Conservation (phyloP, 2,113 vertebrate genomes). For the Mus pahari region DNA sequence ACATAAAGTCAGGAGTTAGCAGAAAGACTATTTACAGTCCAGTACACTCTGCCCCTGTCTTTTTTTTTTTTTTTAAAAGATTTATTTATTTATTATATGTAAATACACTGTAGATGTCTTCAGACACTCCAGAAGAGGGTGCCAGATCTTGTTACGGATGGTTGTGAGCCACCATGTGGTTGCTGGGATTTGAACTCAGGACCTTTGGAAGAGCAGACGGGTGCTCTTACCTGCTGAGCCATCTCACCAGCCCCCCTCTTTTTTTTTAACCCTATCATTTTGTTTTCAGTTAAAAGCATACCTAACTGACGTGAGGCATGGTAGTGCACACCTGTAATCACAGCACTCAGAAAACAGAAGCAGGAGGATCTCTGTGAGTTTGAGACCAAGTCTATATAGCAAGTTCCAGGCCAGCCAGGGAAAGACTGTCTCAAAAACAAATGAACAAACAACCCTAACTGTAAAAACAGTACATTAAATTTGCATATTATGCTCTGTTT, state of each 20-base stretch:
- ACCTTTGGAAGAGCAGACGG: too few species aligned
- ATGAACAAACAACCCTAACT: background rate
- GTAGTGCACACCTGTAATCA: background rate
- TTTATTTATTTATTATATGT: too few species aligned
- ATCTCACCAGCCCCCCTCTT: too few species aligned
- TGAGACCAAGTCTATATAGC: background rate
- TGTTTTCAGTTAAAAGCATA: conserved; percentile 31
- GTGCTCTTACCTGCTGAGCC: too few species aligned
- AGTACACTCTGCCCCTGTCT: background rate
- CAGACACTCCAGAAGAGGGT: too few species aligned
- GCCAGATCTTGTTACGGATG: too few species aligned
- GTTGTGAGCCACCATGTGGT: too few species aligned
- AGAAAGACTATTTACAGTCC: background rate
- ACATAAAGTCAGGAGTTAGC: background rate
- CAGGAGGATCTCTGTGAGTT: background rate
- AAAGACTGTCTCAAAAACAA: background rate
- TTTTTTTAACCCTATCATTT: conserved; percentile 22
- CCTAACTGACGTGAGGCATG: background rate
- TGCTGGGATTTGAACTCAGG: too few species aligned
- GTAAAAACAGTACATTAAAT: background rate
- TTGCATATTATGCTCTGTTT: background rate
- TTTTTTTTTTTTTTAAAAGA: background rate
- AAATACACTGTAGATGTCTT: too few species aligned
- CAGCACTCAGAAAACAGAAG: background rate
- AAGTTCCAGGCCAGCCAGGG: background rate